phyloP scores from a whole-genome alignment of 92 coral and sea anemone genomes.

The Heteractis magnifica region DNA sequence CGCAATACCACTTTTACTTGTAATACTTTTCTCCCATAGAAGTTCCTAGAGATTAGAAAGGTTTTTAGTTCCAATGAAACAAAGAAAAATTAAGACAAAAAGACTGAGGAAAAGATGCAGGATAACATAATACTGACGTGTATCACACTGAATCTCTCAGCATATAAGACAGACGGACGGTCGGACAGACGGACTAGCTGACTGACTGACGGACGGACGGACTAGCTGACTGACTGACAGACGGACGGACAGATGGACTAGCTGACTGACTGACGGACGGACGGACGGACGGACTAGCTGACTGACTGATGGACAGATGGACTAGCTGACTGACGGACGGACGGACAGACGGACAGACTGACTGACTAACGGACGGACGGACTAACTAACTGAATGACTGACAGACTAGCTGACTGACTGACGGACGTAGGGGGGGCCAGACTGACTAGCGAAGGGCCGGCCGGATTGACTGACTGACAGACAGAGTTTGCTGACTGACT shows the following conservation, averaged over 20 bases:
- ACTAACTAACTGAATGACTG: not conserved
- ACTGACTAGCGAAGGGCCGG: not conserved
- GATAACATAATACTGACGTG: not conserved
- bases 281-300: not conserved
- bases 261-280: not conserved
- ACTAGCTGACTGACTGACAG: not conserved
- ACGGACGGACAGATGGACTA: not conserved
- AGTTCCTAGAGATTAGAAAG: conserved; percentile 42
- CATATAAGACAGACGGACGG: not conserved
- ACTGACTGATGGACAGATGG: too few relatives aligned
- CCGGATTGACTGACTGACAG: not conserved
- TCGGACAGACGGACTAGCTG: not conserved
- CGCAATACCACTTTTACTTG: conserved; percentile 35
- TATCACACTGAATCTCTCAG: too few relatives aligned
- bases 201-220: not conserved
- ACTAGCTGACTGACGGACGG: too few relatives aligned
- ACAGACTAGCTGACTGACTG: too few relatives aligned
- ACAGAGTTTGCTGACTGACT: not conserved
- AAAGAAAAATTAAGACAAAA: not conserved
- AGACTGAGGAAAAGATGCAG: not conserved
- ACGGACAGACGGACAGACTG: not conserved
- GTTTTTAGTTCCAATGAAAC: too few relatives aligned
- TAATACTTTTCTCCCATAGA: conserved; percentile 70
- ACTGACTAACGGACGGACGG: not conserved
- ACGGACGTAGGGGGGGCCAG: not conserved